phyloP scores from a whole-genome alignment of 2,888 invertebrate genomes.

The Slavum lentiscoides region DNA sequence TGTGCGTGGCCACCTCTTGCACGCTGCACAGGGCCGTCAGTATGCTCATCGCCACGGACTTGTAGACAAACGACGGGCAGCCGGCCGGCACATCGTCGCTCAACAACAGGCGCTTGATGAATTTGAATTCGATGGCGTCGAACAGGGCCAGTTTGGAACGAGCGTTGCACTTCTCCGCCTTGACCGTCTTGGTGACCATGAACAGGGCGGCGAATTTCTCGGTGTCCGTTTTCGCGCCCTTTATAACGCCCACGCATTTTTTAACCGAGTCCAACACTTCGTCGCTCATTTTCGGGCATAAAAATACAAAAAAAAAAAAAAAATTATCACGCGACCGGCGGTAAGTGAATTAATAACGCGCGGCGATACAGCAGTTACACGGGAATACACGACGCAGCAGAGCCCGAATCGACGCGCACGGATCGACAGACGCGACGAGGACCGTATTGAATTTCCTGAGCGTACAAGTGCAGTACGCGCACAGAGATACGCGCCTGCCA shows the following conservation, averaged over 20 bases:
- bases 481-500: not conserved
- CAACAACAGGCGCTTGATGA: constrained; percentile 77
- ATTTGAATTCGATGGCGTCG: constrained; percentile 86
- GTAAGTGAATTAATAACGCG: too few relatives aligned
- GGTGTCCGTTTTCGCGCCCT: constrained; percentile 80
- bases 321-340: not conserved
- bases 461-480: too few relatives aligned
- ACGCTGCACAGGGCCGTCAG: constrained; percentile 84
- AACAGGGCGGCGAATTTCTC: constrained; percentile 90
- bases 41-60: constrained; percentile 85
- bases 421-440: not conserved
- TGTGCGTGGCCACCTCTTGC: constrained; percentile 76
- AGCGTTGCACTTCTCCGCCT: constrained; percentile 77
- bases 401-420: not conserved
- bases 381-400: too few relatives aligned
- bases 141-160: constrained; percentile 77
- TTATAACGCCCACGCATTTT: constrained; percentile 80
- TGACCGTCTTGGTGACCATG: constrained; percentile 87
- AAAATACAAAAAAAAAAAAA: not conserved
- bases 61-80: constrained; percentile 86
- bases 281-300: constrained; percentile 39
- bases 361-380: too few relatives aligned
- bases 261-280: constrained; percentile 72
- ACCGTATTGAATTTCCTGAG: constrained; percentile 35
- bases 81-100: constrained; percentile 79